Conservation (phyloP, 2,888 invertebrate genomes). For the Nycteola revayana region DNA sequence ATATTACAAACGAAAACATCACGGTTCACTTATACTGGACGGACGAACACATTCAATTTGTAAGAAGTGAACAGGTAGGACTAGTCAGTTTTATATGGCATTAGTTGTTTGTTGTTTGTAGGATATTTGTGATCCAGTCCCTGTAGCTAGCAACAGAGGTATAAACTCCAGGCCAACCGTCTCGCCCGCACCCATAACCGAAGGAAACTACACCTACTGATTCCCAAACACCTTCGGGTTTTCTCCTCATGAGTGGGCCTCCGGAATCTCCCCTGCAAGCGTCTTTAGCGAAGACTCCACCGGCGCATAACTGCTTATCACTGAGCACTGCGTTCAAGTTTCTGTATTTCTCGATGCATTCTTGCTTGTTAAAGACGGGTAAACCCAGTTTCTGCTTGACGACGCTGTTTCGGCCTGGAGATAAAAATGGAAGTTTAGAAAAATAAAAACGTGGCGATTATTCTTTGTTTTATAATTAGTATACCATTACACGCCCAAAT, state of each 20-base stretch:
- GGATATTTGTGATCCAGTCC: constrained; percentile 82
- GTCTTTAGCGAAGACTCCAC: constrained; percentile 85
- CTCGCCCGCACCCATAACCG: constrained; percentile 84
- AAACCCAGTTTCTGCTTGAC: constrained; percentile 85
- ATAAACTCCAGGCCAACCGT: constrained; percentile 86
- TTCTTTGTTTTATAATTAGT: too few relatives aligned
- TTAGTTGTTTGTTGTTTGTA: constrained; percentile 52
- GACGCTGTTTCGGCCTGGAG: constrained; percentile 74
- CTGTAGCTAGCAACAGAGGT: constrained; percentile 83
- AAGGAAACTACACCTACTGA: constrained; percentile 85
- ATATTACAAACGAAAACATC: too few relatives aligned
- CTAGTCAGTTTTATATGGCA: too few relatives aligned
- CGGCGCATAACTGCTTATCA: constrained; percentile 85
- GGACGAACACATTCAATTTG: not conserved
- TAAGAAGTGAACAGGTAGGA: too few relatives aligned
- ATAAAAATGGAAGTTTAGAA: constrained; percentile 2
- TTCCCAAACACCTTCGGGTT: constrained; percentile 78
- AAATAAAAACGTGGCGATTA: too few relatives aligned
- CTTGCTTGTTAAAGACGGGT: constrained; percentile 75
- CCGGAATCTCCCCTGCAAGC: constrained; percentile 90
- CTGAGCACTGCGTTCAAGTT: constrained; percentile 71
- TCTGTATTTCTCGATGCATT: constrained; percentile 79
- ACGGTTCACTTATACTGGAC: too few relatives aligned
- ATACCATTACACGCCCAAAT: too few relatives aligned
- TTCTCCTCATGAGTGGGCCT: constrained; percentile 86